These are phyloP conservation scores for Cuculus canorus DNA, from an alignment of 2,797 vertebrate species.

Conservation along the genomic window DNA sequence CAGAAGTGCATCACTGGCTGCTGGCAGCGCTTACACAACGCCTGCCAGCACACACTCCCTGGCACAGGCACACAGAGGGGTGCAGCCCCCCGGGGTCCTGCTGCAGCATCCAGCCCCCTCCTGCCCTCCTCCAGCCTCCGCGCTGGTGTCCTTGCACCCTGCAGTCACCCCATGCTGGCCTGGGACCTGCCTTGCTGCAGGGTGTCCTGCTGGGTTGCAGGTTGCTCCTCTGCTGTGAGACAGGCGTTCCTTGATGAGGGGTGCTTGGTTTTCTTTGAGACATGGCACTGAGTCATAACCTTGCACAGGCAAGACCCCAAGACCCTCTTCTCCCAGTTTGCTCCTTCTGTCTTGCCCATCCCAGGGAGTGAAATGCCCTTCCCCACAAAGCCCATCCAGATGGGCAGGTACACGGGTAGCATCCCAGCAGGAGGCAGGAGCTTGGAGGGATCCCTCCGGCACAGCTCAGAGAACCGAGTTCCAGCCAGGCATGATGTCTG, in stretches of 20 bases:
- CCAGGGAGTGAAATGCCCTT: neutral
- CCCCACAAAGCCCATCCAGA: neutral
- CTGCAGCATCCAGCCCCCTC: neutral
- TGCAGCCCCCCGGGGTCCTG: fast-evolving
- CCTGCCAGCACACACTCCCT: neutral
- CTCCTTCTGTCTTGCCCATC: neutral
- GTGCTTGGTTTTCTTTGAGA: neutral
- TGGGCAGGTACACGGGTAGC: fast-evolving
- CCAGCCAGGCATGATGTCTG: neutral
- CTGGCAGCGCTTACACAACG: neutral
- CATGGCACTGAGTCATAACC: neutral
- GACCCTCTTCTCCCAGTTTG: neutral
- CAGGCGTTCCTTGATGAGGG: neutral
- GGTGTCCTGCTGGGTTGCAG: neutral
- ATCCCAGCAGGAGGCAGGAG: neutral
- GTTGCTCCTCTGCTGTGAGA: neutral
- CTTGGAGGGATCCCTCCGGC: neutral
- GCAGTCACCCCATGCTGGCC: fast-evolving
- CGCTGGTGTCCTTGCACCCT: fast-evolving
- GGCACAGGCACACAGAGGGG: neutral
- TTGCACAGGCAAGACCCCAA: neutral
- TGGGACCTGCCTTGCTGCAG: neutral
- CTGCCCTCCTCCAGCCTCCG: neutral
- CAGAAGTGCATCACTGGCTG: neutral
- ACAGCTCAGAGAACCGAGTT: neutral